Evolutionary conservation across 2,113 vertebrate genomes (phyloP).

Genomic region (Cacatua alba): DNA sequence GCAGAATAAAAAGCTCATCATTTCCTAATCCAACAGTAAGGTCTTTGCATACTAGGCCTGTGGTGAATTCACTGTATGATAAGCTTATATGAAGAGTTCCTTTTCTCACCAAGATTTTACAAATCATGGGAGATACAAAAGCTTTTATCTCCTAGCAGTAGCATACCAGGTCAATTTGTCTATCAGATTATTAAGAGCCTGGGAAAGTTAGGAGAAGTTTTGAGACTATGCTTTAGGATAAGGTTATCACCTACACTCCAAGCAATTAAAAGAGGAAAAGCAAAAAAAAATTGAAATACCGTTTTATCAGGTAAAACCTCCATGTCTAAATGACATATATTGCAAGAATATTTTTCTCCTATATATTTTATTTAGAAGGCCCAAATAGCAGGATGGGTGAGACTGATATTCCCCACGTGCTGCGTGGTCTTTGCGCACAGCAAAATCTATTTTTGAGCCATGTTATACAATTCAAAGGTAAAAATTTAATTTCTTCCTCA

Average conservation of each 20-base stretch:
- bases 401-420: neutral
- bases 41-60: neutral
- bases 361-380: neutral
- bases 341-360: neutral
- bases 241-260: neutral
- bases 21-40: neutral
- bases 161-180: neutral
- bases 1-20: neutral
- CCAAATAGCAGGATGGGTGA: neutral
- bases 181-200: neutral
- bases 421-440: accelerated
- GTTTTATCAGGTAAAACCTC: neutral
- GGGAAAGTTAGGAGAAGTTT: neutral
- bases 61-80: neutral
- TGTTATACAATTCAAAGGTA: neutral
- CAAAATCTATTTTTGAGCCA: neutral
- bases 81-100: neutral
- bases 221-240: neutral
- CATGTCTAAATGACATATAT: neutral
- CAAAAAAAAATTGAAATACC: neutral
- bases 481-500: neutral
- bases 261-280: neutral
- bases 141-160: neutral
- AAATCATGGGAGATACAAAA: neutral
- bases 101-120: neutral